These are phyloP conservation scores for Cryptotis parvus DNA, from an alignment of 2,113 vertebrate genomes.

Conservation along the genomic window DNA sequence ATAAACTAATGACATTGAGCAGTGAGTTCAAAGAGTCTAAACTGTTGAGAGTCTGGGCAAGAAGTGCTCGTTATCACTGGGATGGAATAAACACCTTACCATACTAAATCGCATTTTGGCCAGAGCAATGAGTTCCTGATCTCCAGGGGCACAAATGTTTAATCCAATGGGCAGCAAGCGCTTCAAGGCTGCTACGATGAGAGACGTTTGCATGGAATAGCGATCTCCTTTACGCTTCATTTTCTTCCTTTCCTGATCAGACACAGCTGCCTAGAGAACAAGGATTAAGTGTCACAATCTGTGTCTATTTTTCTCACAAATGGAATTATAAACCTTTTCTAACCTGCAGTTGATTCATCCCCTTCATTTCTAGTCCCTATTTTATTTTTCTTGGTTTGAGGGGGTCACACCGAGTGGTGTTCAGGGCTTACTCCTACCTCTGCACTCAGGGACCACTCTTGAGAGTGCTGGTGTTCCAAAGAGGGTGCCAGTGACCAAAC, in stretches of 20 bases:
- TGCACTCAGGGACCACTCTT: too few species aligned
- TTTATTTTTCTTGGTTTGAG: background rate
- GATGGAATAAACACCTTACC: slow-evolving; percentile 83
- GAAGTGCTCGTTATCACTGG: rapidly evolving
- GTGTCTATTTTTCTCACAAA: background rate
- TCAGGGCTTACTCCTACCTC: too few species aligned
- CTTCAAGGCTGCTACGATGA: slow-evolving; percentile 96
- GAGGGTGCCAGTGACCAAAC: too few species aligned
- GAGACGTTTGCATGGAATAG: slow-evolving; percentile 95
- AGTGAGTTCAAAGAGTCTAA: background rate
- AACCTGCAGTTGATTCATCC: rapidly evolving
- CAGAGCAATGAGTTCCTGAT: slow-evolving; percentile 96
- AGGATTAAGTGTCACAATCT: too few species aligned
- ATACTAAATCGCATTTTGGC: slow-evolving; percentile 95
- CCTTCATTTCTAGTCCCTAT: background rate
- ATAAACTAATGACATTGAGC: background rate
- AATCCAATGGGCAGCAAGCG: slow-evolving; percentile 95
- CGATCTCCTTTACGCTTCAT: slow-evolving; percentile 95
- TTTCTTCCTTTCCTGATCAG: slow-evolving; percentile 97
- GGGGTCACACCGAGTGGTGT: too few species aligned
- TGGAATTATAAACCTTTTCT: background rate
- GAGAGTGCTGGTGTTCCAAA: too few species aligned
- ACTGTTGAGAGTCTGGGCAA: rapidly evolving
- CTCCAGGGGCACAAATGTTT: slow-evolving; percentile 96
- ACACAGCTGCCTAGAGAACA: slow-evolving; percentile 91